These are phyloP conservation scores for Acanthurus tractus DNA, from an alignment of 2,797 vertebrate species.

Conservation along the genomic window DNA sequence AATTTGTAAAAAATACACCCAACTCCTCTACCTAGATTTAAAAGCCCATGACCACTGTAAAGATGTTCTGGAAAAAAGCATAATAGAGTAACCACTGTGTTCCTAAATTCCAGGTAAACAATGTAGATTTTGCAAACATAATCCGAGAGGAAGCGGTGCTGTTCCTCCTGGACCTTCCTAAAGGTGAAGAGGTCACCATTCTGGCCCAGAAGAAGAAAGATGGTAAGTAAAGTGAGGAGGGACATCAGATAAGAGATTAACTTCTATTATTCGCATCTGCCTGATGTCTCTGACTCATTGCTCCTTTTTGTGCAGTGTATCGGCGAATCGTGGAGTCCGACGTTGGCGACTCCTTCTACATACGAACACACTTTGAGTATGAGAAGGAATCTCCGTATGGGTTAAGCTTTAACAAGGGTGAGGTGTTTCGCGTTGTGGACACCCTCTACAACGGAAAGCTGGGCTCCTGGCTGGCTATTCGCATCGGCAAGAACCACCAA, in stretches of 20 bases:
- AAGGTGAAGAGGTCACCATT: conserved; percentile 98
- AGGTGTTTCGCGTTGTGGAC: conserved; percentile 97
- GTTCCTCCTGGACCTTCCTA: conserved; percentile 96
- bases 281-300: conserved; percentile 12
- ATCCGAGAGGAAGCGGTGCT: conserved; percentile 97
- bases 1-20: neutral
- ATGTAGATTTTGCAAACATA: conserved; percentile 98
- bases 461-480: conserved; percentile 97
- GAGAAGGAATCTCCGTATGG: conserved; percentile 98
- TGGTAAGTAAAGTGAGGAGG: conserved; percentile 83
- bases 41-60: neutral
- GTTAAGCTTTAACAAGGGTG: conserved; percentile 97
- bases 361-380: conserved; percentile 97
- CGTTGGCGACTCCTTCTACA: conserved; percentile 98
- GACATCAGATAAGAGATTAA: neutral
- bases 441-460: conserved; percentile 97
- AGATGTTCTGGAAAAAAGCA: neutral
- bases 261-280: neutral
- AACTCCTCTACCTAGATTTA: neutral
- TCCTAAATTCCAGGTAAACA: conserved; percentile 87
- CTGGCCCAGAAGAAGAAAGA: conserved; percentile 98
- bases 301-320: conserved; percentile 87
- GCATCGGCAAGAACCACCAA: conserved; percentile 97
- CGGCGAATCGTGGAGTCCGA: conserved; percentile 97
- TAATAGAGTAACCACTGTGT: neutral